Base-by-base conservation (phyloP, 2,113 vertebrate species). In the Scophthalmus maximus region DNA sequence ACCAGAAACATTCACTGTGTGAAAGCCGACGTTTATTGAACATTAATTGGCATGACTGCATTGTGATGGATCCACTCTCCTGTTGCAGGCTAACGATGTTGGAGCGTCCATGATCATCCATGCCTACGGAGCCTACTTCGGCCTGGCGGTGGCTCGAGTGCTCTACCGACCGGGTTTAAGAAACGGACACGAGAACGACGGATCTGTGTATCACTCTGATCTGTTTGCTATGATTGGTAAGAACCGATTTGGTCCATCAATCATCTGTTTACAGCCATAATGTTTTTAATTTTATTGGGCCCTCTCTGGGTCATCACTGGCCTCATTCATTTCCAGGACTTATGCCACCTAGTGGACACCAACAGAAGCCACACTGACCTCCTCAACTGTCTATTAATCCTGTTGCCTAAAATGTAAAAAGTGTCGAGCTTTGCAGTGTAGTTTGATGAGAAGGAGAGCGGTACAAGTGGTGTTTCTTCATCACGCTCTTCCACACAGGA, bases 61-160 rank as follows among this genome's bases (percentile, higher is more conserved):
- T 57, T 5, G 3, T 57, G 5, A 17, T 52, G 14, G 15, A 17
- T 27, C 23, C n/a, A 6, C 22, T 64, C 47, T 25, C 30, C 23
- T 60, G 32, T 20, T 52, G 9, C 87, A 99, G 98, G 97, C 95
- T 22, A 94, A 89, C 61, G 98, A 99, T 64, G 75, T 92, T 38
- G 98, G 98, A 25, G 98, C 95, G 3, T 99, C 98, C 0, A 99
- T 99, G 98, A 94, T 93, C 0, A 99, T 99, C 73, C 98, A 99
- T 8, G 94, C 95, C 8, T 99, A 94, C 22, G 98, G 98, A 38
- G 97, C 97, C 18, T 99, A 98, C 85, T 99, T 98, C 71, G 98
- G 98, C n/a, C 88, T 99, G 86, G 94, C 95, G 0, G 96, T 92
- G 52, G 88, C 96, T 3, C 89, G 94, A 0, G 15, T 97, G 26